Evolutionary conservation across 2,113 vertebrate species (phyloP).

Genomic region (Microtus montanus): DNA sequence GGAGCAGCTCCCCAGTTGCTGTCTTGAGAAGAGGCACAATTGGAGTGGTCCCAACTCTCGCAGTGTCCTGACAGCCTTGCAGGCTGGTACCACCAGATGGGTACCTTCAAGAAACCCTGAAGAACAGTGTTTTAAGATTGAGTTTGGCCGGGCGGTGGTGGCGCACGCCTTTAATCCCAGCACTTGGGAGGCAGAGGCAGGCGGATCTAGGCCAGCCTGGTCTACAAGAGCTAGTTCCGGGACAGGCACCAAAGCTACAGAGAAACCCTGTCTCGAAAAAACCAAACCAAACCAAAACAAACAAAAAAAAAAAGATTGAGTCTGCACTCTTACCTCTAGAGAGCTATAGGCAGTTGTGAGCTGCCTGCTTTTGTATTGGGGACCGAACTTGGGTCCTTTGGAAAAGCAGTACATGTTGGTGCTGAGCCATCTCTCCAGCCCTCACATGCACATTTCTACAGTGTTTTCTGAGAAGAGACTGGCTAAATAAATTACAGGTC

Average conservation of each 20-base stretch:
- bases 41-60: conserved; percentile 65
- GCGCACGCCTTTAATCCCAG: too few relatives aligned
- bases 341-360: background rate
- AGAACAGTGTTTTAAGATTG: background rate
- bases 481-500: background rate
- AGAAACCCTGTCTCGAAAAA: too few relatives aligned
- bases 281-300: too few relatives aligned
- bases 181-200: too few relatives aligned
- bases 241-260: too few relatives aligned
- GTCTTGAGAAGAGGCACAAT: conserved; percentile 71
- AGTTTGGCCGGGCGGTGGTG: background rate
- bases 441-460: too few relatives aligned
- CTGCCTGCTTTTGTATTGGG: background rate
- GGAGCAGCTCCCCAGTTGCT: conserved; percentile 68
- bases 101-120: conserved; percentile 93
- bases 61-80: background rate
- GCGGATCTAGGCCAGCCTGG: too few relatives aligned
- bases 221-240: too few relatives aligned
- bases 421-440: background rate
- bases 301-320: background rate
- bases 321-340: background rate
- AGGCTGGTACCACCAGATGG: conserved; percentile 88
- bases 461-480: too few relatives aligned
- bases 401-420: background rate
- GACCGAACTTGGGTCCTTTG: background rate